Evolutionary conservation across 1,140 invertebrate species (phyloP), one percentile per base, ranked within the genome.

Genomic region (Drosophila burlai): DNA sequence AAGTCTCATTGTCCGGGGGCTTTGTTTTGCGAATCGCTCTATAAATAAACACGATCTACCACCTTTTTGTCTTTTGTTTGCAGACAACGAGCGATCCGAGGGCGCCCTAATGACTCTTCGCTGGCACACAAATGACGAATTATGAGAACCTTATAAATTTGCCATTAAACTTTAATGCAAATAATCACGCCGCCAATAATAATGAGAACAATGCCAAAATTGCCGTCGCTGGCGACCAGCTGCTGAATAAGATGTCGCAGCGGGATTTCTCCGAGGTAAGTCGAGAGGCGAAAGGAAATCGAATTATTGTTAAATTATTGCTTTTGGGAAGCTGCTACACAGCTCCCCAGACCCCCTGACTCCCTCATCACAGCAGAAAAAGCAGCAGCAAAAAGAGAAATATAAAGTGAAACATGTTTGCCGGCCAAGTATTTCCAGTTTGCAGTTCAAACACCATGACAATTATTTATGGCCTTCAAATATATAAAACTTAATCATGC

Each of bases 141-240:
- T 92, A 92, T 92, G 91, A 92, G 81, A 92, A 92, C 77, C 78
- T 92, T 83, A 81, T 91, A 74, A 92, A 92, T 83, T 86, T 92
- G 79, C 91, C 91, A 91, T 80, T 92, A 74, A 89, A 89, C 77
- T 90, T 91, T 89, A 89, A 90, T 86, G 83, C 83, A 87, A 86
- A 86, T 81, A 84, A 80, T 83, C 60, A 80, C 83, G 64, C 64
- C 66, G 66, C 50, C 63, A 84, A 42, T 67, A 92, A 76, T 89
- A 92, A 76, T 89, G 84, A 86, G 81, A 87, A 84, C 76, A 92
- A 92, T 81, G 81, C 75, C 65, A 92, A 81, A 81, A 59, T 78
- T 69, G 72, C 76, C 60, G 24, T 62, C 69, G 74, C 58, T 40
- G 83, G 67, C 58, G 80, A 92, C 45, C 91, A 92, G 64, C 77